Evolutionary conservation across 2,888 invertebrate genomes (phyloP).

Genomic region (Fragum whitleyi): DNA sequence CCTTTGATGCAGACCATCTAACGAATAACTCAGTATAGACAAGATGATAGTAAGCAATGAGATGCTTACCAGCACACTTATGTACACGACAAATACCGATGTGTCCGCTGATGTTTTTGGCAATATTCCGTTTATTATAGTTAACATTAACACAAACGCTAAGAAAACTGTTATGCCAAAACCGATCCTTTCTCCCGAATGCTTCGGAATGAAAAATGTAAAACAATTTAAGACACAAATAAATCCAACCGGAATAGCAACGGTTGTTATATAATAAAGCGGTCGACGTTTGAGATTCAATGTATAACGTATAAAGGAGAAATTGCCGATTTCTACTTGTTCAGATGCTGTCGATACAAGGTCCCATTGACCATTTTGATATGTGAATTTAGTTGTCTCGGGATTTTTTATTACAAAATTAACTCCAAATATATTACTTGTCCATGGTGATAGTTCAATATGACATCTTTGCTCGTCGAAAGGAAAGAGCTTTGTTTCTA

Average conservation of each 20-base stretch:
- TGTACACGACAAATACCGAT: not conserved
- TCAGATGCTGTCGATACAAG: not conserved
- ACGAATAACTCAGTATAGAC: not conserved
- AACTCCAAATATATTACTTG: not conserved
- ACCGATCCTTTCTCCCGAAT: slow-evolving; percentile 3
- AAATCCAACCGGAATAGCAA: not conserved
- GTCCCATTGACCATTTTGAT: not conserved
- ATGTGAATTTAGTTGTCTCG: not conserved
- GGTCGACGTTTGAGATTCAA: not conserved
- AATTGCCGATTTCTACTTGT: not conserved
- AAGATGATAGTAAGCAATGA: not conserved
- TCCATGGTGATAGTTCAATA: not conserved
- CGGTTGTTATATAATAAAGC: not conserved
- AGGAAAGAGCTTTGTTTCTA: not conserved
- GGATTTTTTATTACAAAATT: not conserved
- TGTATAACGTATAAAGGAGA: not conserved
- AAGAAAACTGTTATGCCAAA: slow-evolving; percentile 6
- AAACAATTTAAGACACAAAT: slow-evolving; percentile 15
- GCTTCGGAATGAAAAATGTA: not conserved
- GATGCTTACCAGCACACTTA: not conserved
- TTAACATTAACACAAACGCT: not conserved
- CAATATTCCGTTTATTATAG: not conserved
- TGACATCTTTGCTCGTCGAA: not conserved
- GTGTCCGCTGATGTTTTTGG: slow-evolving; percentile 8
- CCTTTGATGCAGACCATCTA: not conserved